phyloP scores from a whole-genome alignment of 1,140 invertebrate species.

The Archegozetes longisetosus region DNA sequence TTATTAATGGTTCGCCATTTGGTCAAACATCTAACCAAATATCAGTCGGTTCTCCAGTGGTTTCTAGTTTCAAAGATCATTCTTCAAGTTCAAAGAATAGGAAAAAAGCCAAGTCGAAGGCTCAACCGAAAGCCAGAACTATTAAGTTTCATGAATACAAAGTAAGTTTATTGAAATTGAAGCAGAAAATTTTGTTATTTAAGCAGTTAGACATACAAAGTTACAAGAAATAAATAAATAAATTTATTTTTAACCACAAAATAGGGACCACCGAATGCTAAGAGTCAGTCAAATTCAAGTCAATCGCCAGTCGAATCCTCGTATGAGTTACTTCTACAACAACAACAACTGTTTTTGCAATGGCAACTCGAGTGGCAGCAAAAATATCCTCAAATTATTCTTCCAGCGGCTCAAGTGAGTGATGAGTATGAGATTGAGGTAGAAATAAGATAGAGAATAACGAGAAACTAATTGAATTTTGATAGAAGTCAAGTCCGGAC shows the following conservation, averaged over 20 bases:
- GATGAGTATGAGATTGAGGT: no score
- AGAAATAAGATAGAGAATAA: no score
- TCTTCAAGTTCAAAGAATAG: constrained; percentile 41
- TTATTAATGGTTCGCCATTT: constrained; percentile 13
- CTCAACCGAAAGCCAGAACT: constrained; percentile 62
- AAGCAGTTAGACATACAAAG: no score
- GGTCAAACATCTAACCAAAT: neutral
- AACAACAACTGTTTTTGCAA: constrained; percentile 79
- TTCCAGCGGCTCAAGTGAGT: no score
- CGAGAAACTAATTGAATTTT: no score
- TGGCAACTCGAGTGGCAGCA: constrained; percentile 66
- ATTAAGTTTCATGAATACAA: constrained; percentile 99
- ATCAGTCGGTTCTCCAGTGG: neutral
- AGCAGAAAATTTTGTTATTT: no score
- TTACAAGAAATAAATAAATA: constrained; percentile 1
- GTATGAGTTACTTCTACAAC: constrained; percentile 77
- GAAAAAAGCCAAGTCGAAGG: constrained; percentile 71
- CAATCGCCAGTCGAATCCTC: constrained; percentile 51
- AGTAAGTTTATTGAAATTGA: constrained; percentile 27
- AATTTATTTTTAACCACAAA: constrained; percentile 10
- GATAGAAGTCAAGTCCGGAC: neutral
- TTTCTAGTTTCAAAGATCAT: neutral
- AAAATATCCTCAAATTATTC: constrained; percentile 59
- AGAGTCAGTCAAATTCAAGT: constrained; percentile 11
- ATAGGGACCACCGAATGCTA: constrained; percentile 73